These are phyloP conservation scores for Lithobates sylvaticus DNA, from an alignment of 2,797 vertebrate genomes.

Conservation along the genomic window DNA sequence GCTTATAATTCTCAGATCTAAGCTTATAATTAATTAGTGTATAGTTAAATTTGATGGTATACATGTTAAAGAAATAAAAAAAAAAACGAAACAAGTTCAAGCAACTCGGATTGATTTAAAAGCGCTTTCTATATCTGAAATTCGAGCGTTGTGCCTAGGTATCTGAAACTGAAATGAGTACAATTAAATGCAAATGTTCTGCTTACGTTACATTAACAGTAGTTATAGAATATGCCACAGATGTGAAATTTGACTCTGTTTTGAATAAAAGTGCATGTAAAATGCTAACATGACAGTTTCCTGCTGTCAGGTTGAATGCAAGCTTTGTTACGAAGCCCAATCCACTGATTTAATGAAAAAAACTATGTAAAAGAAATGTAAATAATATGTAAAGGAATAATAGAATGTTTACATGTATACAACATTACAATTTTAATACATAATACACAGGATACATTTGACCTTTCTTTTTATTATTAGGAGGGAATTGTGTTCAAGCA, in stretches of 20 bases:
- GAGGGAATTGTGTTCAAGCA: background rate
- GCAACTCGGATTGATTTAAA: background rate
- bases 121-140: background rate
- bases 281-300: background rate
- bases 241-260: constrained; percentile 14
- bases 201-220: background rate
- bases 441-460: background rate
- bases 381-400: background rate
- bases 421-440: background rate
- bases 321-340: background rate
- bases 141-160: background rate
- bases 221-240: background rate
- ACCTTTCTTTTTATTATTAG: background rate
- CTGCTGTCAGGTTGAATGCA: constrained; percentile 3
- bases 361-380: background rate
- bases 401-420: background rate
- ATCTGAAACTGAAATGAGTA: background rate
- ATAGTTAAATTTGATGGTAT: background rate
- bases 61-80: background rate
- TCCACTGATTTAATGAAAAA: background rate
- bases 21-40: background rate
- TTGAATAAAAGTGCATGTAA: background rate
- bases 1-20: background rate
- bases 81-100: background rate
- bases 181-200: constrained; percentile 7